A percentile compares a stretch with the other conserved stretches of the same genome.
Conservation (phyloP, 2,888 invertebrate species). For the Sisyra nigra region DNA sequence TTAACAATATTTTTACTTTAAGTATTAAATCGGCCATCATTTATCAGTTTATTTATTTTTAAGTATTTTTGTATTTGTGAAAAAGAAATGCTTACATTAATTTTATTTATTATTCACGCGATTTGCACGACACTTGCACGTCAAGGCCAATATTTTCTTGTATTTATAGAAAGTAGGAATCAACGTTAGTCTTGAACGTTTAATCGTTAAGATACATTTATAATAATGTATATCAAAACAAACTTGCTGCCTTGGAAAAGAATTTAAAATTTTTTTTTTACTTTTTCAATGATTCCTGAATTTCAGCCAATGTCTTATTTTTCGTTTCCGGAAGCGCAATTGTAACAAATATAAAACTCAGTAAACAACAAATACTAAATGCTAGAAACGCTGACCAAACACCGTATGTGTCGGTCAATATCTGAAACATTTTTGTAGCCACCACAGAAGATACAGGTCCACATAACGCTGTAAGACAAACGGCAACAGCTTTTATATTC, state of each 20-base stretch:
- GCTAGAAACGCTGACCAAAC: background rate
- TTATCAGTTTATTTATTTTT: too few relatives aligned
- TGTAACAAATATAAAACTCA: conserved; percentile 6
- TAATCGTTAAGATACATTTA: too few relatives aligned
- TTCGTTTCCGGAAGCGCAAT: conserved; percentile 7
- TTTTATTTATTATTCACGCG: too few relatives aligned
- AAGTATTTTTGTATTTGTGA: too few relatives aligned
- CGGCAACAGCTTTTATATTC: conserved; percentile 6
- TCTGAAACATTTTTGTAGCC: conserved; percentile 8
- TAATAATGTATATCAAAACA: background rate
- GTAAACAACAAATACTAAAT: background rate
- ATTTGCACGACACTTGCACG: too few relatives aligned
- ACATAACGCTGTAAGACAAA: conserved; percentile 6
- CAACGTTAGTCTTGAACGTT: too few relatives aligned
- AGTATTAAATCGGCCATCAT: too few relatives aligned
- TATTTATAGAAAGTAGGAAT: too few relatives aligned
- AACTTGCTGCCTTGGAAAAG: background rate
- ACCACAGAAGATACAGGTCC: conserved; percentile 4
- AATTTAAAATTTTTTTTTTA: background rate
- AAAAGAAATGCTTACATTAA: too few relatives aligned
- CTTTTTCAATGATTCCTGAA: conserved; percentile 3
- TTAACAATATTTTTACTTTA: too few relatives aligned
- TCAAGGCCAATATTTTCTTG: too few relatives aligned
- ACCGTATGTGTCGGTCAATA: conserved; percentile 4
- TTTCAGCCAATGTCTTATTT: conserved; percentile 8